Conservation (phyloP, 2,888 invertebrate species). For the Ethmia dodecea region DNA sequence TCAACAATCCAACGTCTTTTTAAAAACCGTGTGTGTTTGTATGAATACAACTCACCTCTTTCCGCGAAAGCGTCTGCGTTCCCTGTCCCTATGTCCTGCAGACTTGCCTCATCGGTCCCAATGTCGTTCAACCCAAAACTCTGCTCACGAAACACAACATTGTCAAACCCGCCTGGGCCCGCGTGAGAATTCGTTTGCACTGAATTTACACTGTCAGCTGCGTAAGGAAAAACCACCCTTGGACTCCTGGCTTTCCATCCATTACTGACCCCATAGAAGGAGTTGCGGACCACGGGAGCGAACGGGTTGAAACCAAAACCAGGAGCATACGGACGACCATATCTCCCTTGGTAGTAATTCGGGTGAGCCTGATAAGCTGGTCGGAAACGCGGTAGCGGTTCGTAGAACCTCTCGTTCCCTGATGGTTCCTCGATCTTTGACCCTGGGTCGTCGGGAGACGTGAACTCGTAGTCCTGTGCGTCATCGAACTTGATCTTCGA, state of each 20-base stretch:
- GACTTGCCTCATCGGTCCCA: conserved; percentile 74
- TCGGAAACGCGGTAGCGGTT: conserved; percentile 44
- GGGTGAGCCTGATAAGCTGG: conserved; percentile 37
- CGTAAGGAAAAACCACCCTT: conserved; percentile 68
- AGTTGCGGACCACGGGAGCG: conserved; percentile 47
- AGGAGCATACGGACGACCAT: conserved; percentile 56
- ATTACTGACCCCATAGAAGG: conserved; percentile 35
- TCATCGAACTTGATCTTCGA: conserved; percentile 72
- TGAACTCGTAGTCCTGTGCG: conserved; percentile 62
- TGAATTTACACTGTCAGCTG: conserved; percentile 50
- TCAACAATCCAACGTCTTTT: no score
- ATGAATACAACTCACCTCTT: conserved; percentile 79
- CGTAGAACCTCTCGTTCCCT: conserved; percentile 61
- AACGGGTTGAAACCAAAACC: conserved; percentile 49
- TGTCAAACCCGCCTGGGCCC: conserved; percentile 41
- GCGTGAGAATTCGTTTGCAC: conserved; percentile 68
- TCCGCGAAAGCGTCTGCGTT: conserved; percentile 76
- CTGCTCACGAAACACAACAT: conserved; percentile 77
- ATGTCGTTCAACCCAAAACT: conserved; percentile 79
- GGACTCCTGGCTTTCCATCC: conserved; percentile 71
- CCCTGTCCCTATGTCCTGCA: conserved; percentile 80
- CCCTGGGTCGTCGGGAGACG: conserved; percentile 42
- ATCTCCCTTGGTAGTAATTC: conserved; percentile 54
- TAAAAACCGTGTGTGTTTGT: no score
- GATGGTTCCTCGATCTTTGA: conserved; percentile 37